A percentile compares a stretch with the other conserved stretches of the same genome.
These are phyloP conservation scores for Okapia johnstoni DNA, from an alignment of 2,113 vertebrate species.

Conservation along the genomic window DNA sequence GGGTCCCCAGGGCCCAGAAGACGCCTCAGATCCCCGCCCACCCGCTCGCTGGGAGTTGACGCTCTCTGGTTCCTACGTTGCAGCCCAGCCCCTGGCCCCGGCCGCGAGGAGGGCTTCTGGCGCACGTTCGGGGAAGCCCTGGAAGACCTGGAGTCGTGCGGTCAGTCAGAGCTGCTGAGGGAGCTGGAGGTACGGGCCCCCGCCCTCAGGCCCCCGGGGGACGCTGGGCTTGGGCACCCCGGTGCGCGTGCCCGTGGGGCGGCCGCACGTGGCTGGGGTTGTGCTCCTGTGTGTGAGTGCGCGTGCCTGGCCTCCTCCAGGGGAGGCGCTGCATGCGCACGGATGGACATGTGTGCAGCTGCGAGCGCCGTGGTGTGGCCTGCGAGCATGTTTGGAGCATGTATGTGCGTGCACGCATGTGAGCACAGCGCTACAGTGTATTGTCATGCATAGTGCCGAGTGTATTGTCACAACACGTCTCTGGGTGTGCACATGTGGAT, in stretches of 20 bases:
- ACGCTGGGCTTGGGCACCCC: accelerated
- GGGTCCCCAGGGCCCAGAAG: slow-evolving; percentile 78
- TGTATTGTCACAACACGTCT: neutral
- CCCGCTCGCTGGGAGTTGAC: slow-evolving; percentile 80
- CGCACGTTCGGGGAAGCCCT: slow-evolving; percentile 91
- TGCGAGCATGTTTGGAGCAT: neutral
- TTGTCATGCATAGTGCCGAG: neutral
- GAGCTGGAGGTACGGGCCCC: slow-evolving; percentile 91
- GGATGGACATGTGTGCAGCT: neutral
- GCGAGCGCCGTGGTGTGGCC: too few relatives aligned
- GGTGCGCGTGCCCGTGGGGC: neutral
- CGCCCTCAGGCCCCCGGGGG: too few relatives aligned
- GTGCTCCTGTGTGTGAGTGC: neutral
- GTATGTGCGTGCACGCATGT: neutral
- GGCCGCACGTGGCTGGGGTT: too few relatives aligned
- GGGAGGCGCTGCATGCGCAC: neutral
- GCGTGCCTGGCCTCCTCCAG: neutral
- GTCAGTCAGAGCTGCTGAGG: slow-evolving; percentile 97
- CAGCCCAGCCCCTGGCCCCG: slow-evolving; percentile 92
- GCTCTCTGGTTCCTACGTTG: slow-evolving; percentile 92
- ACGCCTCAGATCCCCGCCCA: slow-evolving; percentile 79
- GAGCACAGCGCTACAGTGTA: neutral
- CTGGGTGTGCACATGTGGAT: neutral
- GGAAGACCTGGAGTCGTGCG: slow-evolving; percentile 97
- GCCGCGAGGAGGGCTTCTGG: slow-evolving; percentile 95